Base-by-base conservation (phyloP, 1,140 invertebrate genomes). In the Paramacrobiotus metropolitanus region DNA sequence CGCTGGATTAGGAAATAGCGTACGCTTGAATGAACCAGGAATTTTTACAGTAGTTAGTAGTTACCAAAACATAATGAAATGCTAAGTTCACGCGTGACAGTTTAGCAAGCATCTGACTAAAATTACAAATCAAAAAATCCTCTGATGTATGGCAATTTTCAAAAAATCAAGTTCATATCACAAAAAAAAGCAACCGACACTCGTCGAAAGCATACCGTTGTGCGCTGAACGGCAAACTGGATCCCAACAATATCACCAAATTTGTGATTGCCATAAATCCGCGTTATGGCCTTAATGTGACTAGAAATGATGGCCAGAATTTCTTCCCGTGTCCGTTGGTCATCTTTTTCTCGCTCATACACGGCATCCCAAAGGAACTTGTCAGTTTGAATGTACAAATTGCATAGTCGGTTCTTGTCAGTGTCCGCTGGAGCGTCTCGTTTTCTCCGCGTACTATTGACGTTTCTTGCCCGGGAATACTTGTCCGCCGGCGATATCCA, bases 271-370 rank as follows among this genome's bases (percentile, higher is more conserved):
- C 85, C 80, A 75, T 98, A 98, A 71, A 98, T 98, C 70, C 87
- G 87, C 78, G 96, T 97, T 65, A 97, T 89, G 61, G 92, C 93
- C 68, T 91, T 93, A 55, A 98, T 91, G 73, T 98, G 94, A 73
- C 92, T 91, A 40, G 91, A 88, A 73, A 98, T 95, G 62, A 98
- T 77, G 1, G 90, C 91, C 61, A 93, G 78, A 69, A 98, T 97
- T 78, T 98, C 93, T 74, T 98, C 92, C 59, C 86, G 77, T 3
- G 88, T 92, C 75, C 90, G 91, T 69, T 83, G 83, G 45, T 75
- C 69, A 65, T 78, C 74, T 31, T 69, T 64, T 62, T 74, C 72
- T 67, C 75, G 77, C 65, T 80, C 77, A 29, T 75, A 74, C 68
- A 94, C 88, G 70, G 94, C 87, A 67, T 83, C 81, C 88, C 91